phyloP scores from a whole-genome alignment of 2,888 invertebrate species.

The Napeogenes inachia region DNA sequence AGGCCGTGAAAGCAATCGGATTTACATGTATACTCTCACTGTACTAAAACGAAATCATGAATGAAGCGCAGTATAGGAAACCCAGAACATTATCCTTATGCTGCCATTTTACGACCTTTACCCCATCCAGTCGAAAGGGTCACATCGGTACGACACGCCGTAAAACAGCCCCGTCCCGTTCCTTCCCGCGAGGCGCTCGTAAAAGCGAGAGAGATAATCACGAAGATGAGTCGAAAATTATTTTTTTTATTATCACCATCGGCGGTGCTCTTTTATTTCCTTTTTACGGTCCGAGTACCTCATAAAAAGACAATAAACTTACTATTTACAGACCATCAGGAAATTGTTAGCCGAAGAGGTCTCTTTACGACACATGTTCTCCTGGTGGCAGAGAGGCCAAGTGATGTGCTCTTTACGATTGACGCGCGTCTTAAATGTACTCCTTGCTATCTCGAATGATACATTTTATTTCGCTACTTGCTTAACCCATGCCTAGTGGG shows the following conservation, averaged over 20 bases:
- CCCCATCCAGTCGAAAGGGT: conserved; percentile 76
- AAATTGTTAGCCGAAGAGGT: conserved; percentile 78
- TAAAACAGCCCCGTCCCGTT: conserved; percentile 59
- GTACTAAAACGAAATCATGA: conserved; percentile 77
- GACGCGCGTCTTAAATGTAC: conserved; percentile 67
- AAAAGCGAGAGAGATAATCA: conserved; percentile 72
- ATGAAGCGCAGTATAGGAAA: conserved; percentile 76
- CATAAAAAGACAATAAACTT: conserved; percentile 79
- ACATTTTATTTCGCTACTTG: conserved; percentile 60
- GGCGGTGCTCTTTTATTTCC: conserved; percentile 79
- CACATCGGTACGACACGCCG: conserved; percentile 71
- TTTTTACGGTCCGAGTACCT: conserved; percentile 79
- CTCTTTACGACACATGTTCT: conserved; percentile 77
- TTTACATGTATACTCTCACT: conserved; percentile 72
- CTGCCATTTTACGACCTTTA: conserved; percentile 78
- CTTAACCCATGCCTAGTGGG: conserved; percentile 16
- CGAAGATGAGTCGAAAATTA: conserved; percentile 77
- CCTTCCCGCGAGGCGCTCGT: conserved; percentile 48
- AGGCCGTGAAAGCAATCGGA: conserved; percentile 70
- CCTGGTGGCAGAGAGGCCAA: conserved; percentile 56
- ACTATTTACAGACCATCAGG: conserved; percentile 79
- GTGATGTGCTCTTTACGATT: conserved; percentile 74
- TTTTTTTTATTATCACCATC: conserved; percentile 79
- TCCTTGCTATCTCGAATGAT: conserved; percentile 39
- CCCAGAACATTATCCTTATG: conserved; percentile 78